A percentile compares a stretch with the other conserved stretches of the same genome.
phyloP scores from a whole-genome alignment of 2,113 vertebrate genomes.

The Empidonax traillii region DNA sequence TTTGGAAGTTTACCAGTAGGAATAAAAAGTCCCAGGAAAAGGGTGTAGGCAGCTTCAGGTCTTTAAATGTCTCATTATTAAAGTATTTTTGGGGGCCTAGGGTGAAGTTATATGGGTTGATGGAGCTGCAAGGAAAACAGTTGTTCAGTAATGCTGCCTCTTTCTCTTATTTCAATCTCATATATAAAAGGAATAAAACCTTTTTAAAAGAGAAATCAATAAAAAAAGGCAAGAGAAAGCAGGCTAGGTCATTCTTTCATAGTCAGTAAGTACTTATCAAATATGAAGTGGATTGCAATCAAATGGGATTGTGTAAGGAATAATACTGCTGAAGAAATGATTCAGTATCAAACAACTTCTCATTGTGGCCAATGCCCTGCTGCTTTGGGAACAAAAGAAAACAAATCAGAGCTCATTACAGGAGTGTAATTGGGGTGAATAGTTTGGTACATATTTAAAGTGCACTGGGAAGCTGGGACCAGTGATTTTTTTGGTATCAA shows the following conservation, averaged over 20 bases:
- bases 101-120: neutral
- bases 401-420: slow-evolving; percentile 48
- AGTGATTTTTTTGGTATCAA: neutral
- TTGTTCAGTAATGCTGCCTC: slow-evolving; percentile 5
- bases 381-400: slow-evolving; percentile 33
- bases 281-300: slow-evolving; percentile 51
- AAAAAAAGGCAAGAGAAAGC: slow-evolving; percentile 18
- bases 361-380: neutral
- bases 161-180: neutral
- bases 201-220: slow-evolving; percentile 23
- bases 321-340: slow-evolving; percentile 31
- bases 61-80: neutral
- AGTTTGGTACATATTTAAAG: slow-evolving; percentile 25
- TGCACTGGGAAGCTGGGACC: neutral
- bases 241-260: neutral
- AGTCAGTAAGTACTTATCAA: slow-evolving; percentile 28
- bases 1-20: slow-evolving; percentile 40
- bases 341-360: slow-evolving; percentile 33
- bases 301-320: slow-evolving; percentile 37
- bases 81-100: neutral
- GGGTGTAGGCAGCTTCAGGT: slow-evolving; percentile 5
- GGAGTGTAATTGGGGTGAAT: slow-evolving; percentile 57
- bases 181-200: slow-evolving; percentile 13
- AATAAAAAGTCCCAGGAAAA: slow-evolving; percentile 28
- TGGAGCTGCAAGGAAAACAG: slow-evolving; percentile 26